Base-by-base conservation (phyloP, 2,888 invertebrate genomes). In the Nemapogon koenigi region DNA sequence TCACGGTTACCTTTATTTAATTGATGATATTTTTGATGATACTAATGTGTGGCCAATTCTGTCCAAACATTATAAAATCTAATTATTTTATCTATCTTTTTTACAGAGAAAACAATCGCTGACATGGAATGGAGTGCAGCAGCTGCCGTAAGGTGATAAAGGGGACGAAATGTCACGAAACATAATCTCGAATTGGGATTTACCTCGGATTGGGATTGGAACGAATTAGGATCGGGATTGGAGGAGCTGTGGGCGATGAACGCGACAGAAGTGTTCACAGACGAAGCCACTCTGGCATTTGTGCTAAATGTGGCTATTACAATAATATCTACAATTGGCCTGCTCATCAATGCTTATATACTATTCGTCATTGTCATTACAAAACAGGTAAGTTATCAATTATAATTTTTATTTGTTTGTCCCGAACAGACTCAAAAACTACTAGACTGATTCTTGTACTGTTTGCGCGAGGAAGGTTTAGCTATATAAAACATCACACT, bases 261-360 rank as follows among this genome's bases (percentile, higher is more conserved):
- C 68, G 73, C 63, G 65, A 75, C 76, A 59, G 68, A 67, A 42
- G 50, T 59, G 50, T 62, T 61, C 48, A 61, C 59, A 53, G 67
- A 67, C 57, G 76, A 71, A 64, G 84, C 81, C 62, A 85, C 85
- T 76, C 81, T 83, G 75, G 76, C 83, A 62, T 78, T 86, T 69
- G 82, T 82, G 63, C 81, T 88, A 53, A 84, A 82, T 64, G 82
- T 87, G 52, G 81, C 86, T 54, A 81, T 89, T 59, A 84, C 86
- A 68, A 80, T 86, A 61, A 81, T 87, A 64, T 85, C 88, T 57
- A 75, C 85, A 49, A 66, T 88, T 50, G 90, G 90, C 50, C 76
- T 90, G 47, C 69, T 88, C 49, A 82, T 90, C 57, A 90, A 90
- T 69, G 85, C 82, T 35, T 90, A 88, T 62, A 86, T 90, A 55